Conservation (phyloP, 2,797 vertebrate genomes). For the Gallinago solitaria region DNA sequence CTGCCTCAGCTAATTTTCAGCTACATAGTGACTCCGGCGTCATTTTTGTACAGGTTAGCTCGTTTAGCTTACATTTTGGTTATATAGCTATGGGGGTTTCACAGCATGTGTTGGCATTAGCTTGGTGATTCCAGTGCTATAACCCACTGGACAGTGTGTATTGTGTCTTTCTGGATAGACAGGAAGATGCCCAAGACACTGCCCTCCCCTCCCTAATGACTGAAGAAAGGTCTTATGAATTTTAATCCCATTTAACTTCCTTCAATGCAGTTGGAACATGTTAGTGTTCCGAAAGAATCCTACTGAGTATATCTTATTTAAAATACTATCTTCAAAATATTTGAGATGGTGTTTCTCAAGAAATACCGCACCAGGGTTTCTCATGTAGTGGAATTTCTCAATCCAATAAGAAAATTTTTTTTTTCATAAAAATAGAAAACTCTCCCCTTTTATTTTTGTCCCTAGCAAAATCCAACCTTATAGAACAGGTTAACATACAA, state of each 20-base stretch:
- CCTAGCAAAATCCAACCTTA: neutral
- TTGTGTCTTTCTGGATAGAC: neutral
- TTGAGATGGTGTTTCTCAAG: neutral
- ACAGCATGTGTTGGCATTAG: neutral
- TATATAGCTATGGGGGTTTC: neutral
- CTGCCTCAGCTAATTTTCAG: neutral
- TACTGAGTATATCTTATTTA: neutral
- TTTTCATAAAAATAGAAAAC: neutral
- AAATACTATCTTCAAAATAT: neutral
- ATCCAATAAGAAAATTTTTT: neutral
- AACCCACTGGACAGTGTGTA: neutral
- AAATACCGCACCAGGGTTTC: neutral
- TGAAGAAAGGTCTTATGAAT: neutral
- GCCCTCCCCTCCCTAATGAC: neutral
- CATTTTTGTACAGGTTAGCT: neutral
- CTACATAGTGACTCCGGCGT: neutral
- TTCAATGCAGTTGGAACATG: neutral
- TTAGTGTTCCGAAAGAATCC: neutral
- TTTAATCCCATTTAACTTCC: neutral
- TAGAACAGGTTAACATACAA: neutral
- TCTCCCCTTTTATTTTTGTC: neutral
- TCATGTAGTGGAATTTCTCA: neutral
- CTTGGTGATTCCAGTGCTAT: neutral
- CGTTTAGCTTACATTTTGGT: neutral
- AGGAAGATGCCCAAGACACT: neutral